Base-by-base conservation (phyloP, 2,113 vertebrate species). In the Pteropus alecto region DNA sequence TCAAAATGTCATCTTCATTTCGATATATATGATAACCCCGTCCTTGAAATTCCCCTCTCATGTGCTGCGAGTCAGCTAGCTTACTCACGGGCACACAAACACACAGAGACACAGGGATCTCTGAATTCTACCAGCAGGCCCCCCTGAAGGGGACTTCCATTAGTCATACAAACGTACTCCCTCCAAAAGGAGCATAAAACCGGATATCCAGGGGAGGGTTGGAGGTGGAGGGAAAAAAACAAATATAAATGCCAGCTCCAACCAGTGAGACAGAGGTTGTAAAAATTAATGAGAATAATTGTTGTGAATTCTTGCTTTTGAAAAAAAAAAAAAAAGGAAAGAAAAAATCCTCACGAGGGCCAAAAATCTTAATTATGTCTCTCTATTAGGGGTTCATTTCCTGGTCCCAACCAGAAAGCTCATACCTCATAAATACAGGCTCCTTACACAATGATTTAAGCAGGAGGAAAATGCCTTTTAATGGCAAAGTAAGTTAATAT, bases 241-340 rank as follows among this genome's bases (percentile, higher is more conserved):
- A 93, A 97, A 98, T 96, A 98, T 97, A 98, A 98, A 98, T 96
- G 70, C 97, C 71, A 63, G 96, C 90, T 60, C 94, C 93, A 97
- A 97, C 98, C 92, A 97, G 96, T 56, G 10, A 98, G 93, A 98
- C 98, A 98, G 97, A 77, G 97, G 98, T 98, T 98, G 98, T 99
- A 98, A 98, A 98, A 99, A 98, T 98, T 98, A 99, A 99, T 98
- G 98, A 98, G 98, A 99, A 98, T 98, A 98, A 99, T 98, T 98
- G 98, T 98, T 98, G 98, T 81, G 97, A 98, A 98, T 98, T 98
- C 98, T 98, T 97, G 97, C 93, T 98, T 98, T 98, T 79, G 98
- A 90, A 93, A 48, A 19, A 56, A 70, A 51, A 76, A 97, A 78
- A 30, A 74, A 11, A 16, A 46, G n/a, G 22, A 58, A 98, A 54